Base-by-base conservation (phyloP, 2,888 invertebrate species). In the Andricus quercusramuli region DNA sequence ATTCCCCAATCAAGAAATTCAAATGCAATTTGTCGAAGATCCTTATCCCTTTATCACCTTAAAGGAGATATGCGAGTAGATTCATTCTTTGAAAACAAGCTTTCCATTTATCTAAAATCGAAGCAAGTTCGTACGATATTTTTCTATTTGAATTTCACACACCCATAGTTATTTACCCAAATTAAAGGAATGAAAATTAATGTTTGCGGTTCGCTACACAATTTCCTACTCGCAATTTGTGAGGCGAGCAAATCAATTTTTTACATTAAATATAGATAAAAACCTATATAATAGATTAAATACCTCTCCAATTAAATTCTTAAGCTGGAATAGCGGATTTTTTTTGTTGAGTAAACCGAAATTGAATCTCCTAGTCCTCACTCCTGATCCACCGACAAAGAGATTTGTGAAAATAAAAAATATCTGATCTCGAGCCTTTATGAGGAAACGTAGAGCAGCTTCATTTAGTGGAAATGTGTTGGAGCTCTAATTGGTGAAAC, bases 401-500 rank as follows among this genome's bases (percentile, higher is more conserved):
- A 25, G 62, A 29, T 25, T 62, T 25, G 62, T 25, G 25, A 17
- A 62, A 62, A 62, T 62, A 62, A 62, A 62, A 62, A 62, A 25
- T 62, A 22, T 51, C 22, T 20, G 29, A n/a, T 37, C 8, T 20
- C 32, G 51, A 51, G 51, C 20, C 51, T 47, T 74, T 74, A 32
- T 74, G 77, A 77, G 37, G 64, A 64, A 77, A 29, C 37, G 41
- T 20, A 25, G 62, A 62, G 59, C 41, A 62, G 64, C 41, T 77
- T 77, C 77, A 64, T 77, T 65, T 47, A 64, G 77, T 65, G 64
- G 59, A 62, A 77, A 64, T 77, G 64, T 77, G 41, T 65, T 65
- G 77, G 64, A 64, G 62, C 15, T 77, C 77, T 77, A 77, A 77
- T 77, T 77, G 77, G 77, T 44, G 77, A 77, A 77, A 77, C 64